A percentile compares a stretch with the other conserved stretches of the same genome.
phyloP scores from a whole-genome alignment of 2,888 invertebrate species.

The Nephrotoma flavescens region DNA sequence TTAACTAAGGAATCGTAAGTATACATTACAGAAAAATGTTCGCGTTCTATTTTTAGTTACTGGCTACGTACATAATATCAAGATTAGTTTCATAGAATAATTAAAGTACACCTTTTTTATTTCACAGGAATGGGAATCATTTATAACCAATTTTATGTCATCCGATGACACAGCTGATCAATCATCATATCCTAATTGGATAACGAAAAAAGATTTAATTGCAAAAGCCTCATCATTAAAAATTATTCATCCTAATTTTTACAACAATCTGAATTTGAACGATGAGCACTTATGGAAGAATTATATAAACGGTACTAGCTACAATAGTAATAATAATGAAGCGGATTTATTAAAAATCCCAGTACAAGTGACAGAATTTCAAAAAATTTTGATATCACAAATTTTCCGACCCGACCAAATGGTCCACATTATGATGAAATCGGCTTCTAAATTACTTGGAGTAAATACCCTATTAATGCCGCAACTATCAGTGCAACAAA shows the following conservation, averaged over 20 bases:
- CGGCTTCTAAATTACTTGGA: conserved; percentile 46
- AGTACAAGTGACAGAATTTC: conserved; percentile 53
- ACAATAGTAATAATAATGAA: conserved; percentile 11
- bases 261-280: conserved; percentile 22
- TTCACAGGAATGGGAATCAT: conserved; percentile 27
- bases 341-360: conserved; percentile 46
- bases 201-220: conserved; percentile 22
- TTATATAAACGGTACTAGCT: conserved; percentile 16
- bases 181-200: conserved; percentile 20
- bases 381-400: conserved; percentile 65
- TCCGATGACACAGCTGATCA: conserved; percentile 15
- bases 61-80: too few species aligned
- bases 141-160: conserved; percentile 29
- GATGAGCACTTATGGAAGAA: conserved; percentile 25
- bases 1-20: too few species aligned
- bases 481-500: conserved; percentile 25
- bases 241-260: conserved; percentile 21
- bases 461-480: not conserved
- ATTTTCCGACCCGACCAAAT: conserved; percentile 71
- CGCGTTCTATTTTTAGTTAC: too few species aligned
- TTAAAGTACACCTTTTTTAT: not conserved
- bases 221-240: conserved; percentile 23
- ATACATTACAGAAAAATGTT: too few species aligned
- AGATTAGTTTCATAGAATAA: too few species aligned
- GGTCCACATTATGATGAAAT: conserved; percentile 57